Percentiles rank a stretch among this genome's conserved stretches.
Evolutionary conservation across 2,113 vertebrate genomes (phyloP).

Genomic region (Xenus cinereus): DNA sequence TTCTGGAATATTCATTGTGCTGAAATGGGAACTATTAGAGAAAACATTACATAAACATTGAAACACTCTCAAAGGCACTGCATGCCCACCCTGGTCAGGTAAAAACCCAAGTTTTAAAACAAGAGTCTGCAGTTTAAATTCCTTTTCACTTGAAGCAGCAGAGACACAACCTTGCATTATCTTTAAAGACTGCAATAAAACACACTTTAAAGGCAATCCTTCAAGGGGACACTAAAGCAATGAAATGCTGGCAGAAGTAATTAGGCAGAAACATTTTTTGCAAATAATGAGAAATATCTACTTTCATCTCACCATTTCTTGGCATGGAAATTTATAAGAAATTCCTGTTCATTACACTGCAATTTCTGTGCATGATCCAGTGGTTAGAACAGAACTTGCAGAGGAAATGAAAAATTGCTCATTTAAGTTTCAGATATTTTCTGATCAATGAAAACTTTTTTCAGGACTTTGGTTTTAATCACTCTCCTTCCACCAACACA

Average conservation of each 20-base stretch:
- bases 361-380: not conserved
- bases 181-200: constrained; percentile 10
- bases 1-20: not conserved
- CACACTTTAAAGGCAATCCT: not conserved
- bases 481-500: not conserved
- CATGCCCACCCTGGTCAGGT: not conserved
- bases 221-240: not conserved
- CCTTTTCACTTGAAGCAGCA: not conserved
- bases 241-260: not conserved
- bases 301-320: not conserved
- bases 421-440: not conserved
- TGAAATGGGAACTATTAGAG: not conserved
- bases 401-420: not conserved
- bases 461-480: not conserved
- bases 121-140: not conserved
- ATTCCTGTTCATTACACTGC: not conserved
- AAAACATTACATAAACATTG: not conserved
- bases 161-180: not conserved
- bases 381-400: not conserved
- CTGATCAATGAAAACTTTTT: not conserved
- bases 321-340: not conserved
- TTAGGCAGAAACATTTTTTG: constrained; percentile 12
- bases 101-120: not conserved
- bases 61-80: not conserved
- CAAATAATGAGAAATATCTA: constrained; percentile 3